These are phyloP conservation scores for Tiaroga cobitis DNA, from an alignment of 2,797 vertebrate species.

Conservation along the genomic window DNA sequence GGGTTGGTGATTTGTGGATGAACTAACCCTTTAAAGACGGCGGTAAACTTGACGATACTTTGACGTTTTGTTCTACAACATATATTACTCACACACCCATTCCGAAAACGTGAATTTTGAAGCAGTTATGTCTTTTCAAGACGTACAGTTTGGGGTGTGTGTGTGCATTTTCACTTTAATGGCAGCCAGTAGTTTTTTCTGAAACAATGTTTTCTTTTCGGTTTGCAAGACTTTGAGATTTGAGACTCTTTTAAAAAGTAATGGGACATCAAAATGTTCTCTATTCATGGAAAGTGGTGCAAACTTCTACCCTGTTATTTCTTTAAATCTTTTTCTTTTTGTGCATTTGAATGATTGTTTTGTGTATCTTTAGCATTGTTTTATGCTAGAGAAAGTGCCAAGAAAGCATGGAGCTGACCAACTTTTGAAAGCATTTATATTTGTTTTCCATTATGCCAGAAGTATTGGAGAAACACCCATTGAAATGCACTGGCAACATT, in stretches of 20 bases:
- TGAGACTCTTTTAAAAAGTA: not conserved
- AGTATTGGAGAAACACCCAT: constrained; percentile 26
- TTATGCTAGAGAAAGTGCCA: not conserved
- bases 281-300: not conserved
- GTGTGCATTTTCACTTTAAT: not conserved
- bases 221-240: not conserved
- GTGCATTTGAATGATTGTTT: not conserved
- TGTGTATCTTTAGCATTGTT: constrained; percentile 1
- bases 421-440: constrained; percentile 30
- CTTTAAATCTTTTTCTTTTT: not conserved
- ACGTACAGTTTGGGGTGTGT: not conserved
- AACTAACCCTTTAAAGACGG: not conserved
- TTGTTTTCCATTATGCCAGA: constrained; percentile 37
- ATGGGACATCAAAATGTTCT: not conserved
- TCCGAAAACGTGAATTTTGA: not conserved
- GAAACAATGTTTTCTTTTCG: not conserved
- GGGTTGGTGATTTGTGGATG: too few species aligned
- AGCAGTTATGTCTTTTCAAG: not conserved
- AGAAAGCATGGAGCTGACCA: constrained; percentile 27
- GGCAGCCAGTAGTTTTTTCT: not conserved
- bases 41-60: not conserved
- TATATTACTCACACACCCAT: not conserved
- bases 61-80: not conserved
- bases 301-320: not conserved
- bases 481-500: constrained; percentile 8